Base-by-base conservation (phyloP, 2,888 invertebrate species). In the Stenotaenia linearis region DNA sequence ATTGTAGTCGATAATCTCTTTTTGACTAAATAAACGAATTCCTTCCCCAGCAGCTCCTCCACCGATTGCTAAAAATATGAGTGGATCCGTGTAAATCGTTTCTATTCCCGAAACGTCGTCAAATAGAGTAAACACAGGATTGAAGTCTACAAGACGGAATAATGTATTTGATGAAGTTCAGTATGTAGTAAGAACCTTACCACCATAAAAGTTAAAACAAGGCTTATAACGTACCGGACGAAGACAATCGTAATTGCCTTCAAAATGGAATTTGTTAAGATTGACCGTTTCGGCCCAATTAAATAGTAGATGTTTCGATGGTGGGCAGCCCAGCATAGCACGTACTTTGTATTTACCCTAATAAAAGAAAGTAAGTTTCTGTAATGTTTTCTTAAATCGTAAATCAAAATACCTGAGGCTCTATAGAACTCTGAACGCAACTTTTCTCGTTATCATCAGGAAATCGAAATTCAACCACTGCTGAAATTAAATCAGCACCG, bases 1-100 rank as follows among this genome's bases (percentile, higher is more conserved):
- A 37, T 75, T 75, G 18, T 75, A 75, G 18, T 75, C 37, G 7
- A 75, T 32, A 12, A 75, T 75, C 18, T 75, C 75, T 10, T 75
- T 37, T 3, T 35, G 32, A 32, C 3, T 30, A 18, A 35, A 75
- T 18, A 35, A 18, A 21, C 75, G 32, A 32, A 75, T 75, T 18
- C 32, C 30, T 12, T 37, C 75, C 1, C 21, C 75, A 4, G 21
- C 18, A 21, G 18, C 35, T 15, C 75, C 75, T n/a, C 75, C 75
- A 32, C 75, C 75, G 1, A 75, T 35, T 6, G 35, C 75, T 37
- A 75, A 35, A 32, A 75, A 75, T 32, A 10, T 12, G 6, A 75
- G 23, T 4, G 9, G 21, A 9, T 37, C 75, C 2, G 18, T 32
- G 32, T 75, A 75, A 35, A 75, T 75, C 18, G 32, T 18, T 75